A percentile compares a stretch with the other conserved stretches of the same genome.
Conservation (phyloP, 2,888 invertebrate species). For the Ctenicera cuprea region DNA sequence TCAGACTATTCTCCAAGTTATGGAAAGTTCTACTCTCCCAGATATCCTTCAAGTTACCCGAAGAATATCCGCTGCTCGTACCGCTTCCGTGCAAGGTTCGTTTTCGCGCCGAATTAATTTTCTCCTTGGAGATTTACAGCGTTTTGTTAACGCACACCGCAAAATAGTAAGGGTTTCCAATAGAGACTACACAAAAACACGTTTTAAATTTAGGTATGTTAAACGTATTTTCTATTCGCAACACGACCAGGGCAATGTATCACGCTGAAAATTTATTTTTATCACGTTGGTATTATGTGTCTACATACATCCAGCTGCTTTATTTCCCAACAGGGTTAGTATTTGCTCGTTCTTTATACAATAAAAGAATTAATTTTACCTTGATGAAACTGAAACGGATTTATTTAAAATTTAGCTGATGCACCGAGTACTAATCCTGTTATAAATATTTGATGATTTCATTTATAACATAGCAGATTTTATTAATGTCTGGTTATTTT, state of each 20-base stretch:
- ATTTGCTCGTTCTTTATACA: constrained; percentile 29
- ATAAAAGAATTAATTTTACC: constrained; percentile 37
- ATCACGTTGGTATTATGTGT: constrained; percentile 38
- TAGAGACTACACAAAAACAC: constrained; percentile 5
- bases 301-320: constrained; percentile 39
- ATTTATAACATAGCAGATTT: background rate
- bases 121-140: constrained; percentile 9
- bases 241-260: constrained; percentile 26
- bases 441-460: constrained; percentile 14
- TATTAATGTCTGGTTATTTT: constrained; percentile 58
- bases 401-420: constrained; percentile 15
- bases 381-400: constrained; percentile 5
- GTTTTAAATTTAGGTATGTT: constrained; percentile 34
- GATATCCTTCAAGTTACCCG: constrained; percentile 97
- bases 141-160: background rate
- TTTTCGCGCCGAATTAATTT: constrained; percentile 36
- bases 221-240: constrained; percentile 35
- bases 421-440: constrained; percentile 8
- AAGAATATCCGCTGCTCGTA: constrained; percentile 93
- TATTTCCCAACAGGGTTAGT: constrained; percentile 39
- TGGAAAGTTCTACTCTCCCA: constrained; percentile 92
- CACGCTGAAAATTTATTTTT: constrained; percentile 38
- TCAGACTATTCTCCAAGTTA: constrained; percentile 81
- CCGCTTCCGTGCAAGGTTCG: constrained; percentile 89
- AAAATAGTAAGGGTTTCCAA: constrained; percentile 6